Base-by-base conservation (phyloP, 2,113 vertebrate genomes). In the Paradoxurus hermaphroditus region DNA sequence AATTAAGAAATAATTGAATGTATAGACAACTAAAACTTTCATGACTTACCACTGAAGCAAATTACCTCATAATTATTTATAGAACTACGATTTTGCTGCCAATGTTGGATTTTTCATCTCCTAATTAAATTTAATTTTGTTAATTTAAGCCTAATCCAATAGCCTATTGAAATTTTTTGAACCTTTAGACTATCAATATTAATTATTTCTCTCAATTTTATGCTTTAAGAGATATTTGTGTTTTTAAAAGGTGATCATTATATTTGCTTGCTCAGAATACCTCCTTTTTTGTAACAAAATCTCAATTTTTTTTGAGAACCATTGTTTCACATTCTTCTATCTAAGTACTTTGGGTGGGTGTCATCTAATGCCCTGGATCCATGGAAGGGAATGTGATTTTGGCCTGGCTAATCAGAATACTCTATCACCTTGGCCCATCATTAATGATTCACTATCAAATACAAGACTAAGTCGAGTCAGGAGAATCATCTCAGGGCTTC, bases 1-100 rank as follows among this genome's bases (percentile, higher is more conserved):
- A 88, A 65, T 68, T 88, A 88, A 87, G 25, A 94, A 84, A 88
- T 93, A 46, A 88, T 23, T 78, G 44, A 83, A 83, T 85, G 41
- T 78, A 16, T 23, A 84, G 68, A 65, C 12, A 94, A 84, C 14
- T 87, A 75, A 93, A 86, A 70, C 36, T 56, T 97, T 3, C 73
- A 44, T 67, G 27, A 39, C 46, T 85, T 83, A 68, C 23, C 77
- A 51, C 5, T 62, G 46, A 97, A 49, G 21, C 41, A 92, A 83
- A 92, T 46, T 11, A 79, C 44, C 10, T 39, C n/a, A 86, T 44
- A 15, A 62, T 88, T 91, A 79, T 5, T 70, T 41, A 49, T n/a
- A 0, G 41, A 94, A 85, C 62, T 87, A n/a, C 90, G 36, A 94
- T 73, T 90, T 79, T 59, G n/a, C 41, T 62, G n/a, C 5, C 25